These are phyloP conservation scores for Drosophila neoperkinsi DNA, from an alignment of 2,888 invertebrate species.

Conservation along the genomic window DNA sequence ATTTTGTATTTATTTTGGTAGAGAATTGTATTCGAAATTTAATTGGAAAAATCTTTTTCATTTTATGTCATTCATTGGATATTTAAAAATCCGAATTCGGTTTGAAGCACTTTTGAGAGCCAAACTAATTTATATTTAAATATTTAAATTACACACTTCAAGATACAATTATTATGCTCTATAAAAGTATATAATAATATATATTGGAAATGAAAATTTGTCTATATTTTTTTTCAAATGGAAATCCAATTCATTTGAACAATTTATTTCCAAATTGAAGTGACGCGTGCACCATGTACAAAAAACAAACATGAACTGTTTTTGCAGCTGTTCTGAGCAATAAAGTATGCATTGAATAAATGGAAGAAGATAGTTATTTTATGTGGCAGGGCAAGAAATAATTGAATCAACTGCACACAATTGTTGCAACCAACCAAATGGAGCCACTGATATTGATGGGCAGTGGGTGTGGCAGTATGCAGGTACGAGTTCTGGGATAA, in stretches of 20 bases:
- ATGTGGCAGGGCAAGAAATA: constrained; percentile 20
- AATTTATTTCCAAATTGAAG: constrained; percentile 6
- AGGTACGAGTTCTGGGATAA: background rate
- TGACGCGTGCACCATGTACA: background rate
- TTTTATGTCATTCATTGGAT: background rate
- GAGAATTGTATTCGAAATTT: background rate
- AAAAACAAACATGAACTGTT: background rate
- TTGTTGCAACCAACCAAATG: constrained; percentile 40
- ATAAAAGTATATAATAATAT: background rate
- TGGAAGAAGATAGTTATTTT: constrained; percentile 18
- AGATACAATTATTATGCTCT: background rate
- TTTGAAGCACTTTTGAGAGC: background rate
- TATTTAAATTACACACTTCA: background rate
- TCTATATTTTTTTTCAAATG: background rate
- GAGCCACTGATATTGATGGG: constrained; percentile 17
- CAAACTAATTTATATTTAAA: background rate
- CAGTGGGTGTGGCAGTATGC: background rate
- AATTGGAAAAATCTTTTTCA: background rate
- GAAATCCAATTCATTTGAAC: constrained; percentile 3
- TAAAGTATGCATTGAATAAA: background rate
- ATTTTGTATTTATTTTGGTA: background rate
- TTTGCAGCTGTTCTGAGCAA: background rate
- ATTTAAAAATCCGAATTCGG: background rate
- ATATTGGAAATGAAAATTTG: background rate
- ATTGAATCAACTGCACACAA: constrained; percentile 49